Evolutionary conservation across 1,140 invertebrate genomes (phyloP).

Genomic region (Drosophila obscura): DNA sequence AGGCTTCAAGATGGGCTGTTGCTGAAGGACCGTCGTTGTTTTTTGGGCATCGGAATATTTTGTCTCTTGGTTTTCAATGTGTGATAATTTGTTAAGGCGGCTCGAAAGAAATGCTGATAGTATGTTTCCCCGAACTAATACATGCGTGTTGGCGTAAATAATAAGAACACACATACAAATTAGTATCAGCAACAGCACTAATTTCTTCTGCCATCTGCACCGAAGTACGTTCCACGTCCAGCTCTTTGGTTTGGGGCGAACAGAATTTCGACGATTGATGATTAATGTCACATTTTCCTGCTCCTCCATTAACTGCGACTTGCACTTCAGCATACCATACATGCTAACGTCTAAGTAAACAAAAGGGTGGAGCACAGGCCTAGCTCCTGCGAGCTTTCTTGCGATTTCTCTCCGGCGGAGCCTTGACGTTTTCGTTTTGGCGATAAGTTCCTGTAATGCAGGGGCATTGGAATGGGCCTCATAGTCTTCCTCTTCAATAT

Average conservation of each 20-base stretch:
- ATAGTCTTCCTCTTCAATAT: too few species aligned
- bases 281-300: constrained; percentile 70
- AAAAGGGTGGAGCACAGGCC: too few species aligned
- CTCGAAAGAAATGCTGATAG: constrained; percentile 64
- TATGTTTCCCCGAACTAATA: constrained; percentile 67
- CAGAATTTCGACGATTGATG: constrained; percentile 57
- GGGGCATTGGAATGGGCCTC: too few species aligned
- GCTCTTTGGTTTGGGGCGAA: constrained; percentile 53
- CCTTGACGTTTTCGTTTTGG: too few species aligned
- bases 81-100: constrained; percentile 44
- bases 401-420: too few species aligned
- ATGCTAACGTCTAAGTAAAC: constrained; percentile 62
- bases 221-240: constrained; percentile 55
- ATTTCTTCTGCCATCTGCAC: constrained; percentile 71
- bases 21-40: constrained; percentile 25
- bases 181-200: constrained; percentile 61
- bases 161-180: constrained; percentile 68
- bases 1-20: constrained; percentile 45
- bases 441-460: too few species aligned
- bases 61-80: constrained; percentile 46
- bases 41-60: constrained; percentile 36
- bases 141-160: constrained; percentile 69
- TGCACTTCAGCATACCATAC: constrained; percentile 59
- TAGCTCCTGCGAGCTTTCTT: too few species aligned
- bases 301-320: constrained; percentile 70